A percentile compares a stretch with the other conserved stretches of the same genome.
Evolutionary conservation across 2,113 vertebrate species (phyloP).

Genomic region (Aegithalos caudatus): DNA sequence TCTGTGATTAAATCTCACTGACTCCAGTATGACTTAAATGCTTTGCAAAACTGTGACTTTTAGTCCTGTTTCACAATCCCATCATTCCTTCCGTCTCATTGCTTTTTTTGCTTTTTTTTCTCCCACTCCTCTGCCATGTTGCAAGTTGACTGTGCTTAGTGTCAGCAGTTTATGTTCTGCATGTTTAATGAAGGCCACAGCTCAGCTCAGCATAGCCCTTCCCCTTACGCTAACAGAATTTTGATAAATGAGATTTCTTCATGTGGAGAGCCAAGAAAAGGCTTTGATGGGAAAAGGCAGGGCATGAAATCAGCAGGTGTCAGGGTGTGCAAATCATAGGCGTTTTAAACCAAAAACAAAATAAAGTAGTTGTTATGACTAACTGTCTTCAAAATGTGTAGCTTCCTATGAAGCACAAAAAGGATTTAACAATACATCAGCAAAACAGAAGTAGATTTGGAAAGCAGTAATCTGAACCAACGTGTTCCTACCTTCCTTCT

Average conservation of each 20-base stretch:
- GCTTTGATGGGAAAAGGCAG: conserved; percentile 59
- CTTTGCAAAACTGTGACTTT: conserved; percentile 9
- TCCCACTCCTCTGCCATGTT: background rate
- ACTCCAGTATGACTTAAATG: background rate
- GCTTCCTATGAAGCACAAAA: background rate
- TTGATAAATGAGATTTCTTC: conserved; percentile 78
- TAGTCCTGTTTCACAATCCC: background rate
- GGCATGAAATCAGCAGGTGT: conserved; percentile 55
- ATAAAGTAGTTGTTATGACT: conserved; percentile 21
- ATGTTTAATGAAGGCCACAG: conserved; percentile 83
- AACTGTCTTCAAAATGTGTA: background rate
- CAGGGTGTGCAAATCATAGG: conserved; percentile 31
- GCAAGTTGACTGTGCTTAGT: conserved; percentile 77
- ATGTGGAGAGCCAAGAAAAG: conserved; percentile 57
- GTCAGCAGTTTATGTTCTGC: conserved; percentile 90
- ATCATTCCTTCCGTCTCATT: conserved; percentile 24
- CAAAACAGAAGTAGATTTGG: background rate
- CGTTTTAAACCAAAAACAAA: conserved; percentile 22
- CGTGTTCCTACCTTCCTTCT: background rate
- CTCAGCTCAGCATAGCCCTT: conserved; percentile 67
- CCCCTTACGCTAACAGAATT: conserved; percentile 75
- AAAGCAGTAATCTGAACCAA: background rate
- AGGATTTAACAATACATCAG: background rate
- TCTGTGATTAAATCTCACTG: conserved; percentile 40
- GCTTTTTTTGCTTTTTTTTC: background rate